These are phyloP conservation scores for Thera obeliscata DNA, from an alignment of 2,888 invertebrate genomes.

Conservation along the genomic window DNA sequence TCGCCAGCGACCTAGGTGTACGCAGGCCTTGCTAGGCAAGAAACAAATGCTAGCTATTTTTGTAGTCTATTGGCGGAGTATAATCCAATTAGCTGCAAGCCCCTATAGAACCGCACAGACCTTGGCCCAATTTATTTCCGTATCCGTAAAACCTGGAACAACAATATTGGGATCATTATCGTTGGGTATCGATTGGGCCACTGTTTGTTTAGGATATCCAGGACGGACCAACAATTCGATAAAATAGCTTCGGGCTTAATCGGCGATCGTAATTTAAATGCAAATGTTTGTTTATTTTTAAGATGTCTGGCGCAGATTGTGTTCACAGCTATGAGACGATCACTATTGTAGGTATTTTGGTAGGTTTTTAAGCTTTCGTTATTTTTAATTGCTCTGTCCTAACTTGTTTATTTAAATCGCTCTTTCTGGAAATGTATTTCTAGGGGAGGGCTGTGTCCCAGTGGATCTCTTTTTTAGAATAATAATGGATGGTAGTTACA, in stretches of 20 bases:
- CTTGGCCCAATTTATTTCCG: constrained; percentile 3
- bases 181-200: constrained; percentile 23
- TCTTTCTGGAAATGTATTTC: no score
- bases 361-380: background rate
- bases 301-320: constrained; percentile 14
- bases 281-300: constrained; percentile 28
- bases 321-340: background rate
- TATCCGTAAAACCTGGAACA: constrained; percentile 1
- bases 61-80: background rate
- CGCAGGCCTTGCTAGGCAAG: no score
- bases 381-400: no score
- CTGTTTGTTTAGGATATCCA: constrained; percentile 27
- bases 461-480: no score
- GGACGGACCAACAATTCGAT: constrained; percentile 30
- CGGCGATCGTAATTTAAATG: constrained; percentile 30
- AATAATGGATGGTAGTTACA: no score
- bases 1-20: no score
- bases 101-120: background rate
- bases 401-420: no score
- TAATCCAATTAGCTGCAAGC: background rate
- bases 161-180: constrained; percentile 21
- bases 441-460: no score
- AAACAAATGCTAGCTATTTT: no score
- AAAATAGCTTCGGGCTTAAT: constrained; percentile 25
- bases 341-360: background rate